phyloP scores from a whole-genome alignment of 2,113 vertebrate species.

The Scomber colias region DNA sequence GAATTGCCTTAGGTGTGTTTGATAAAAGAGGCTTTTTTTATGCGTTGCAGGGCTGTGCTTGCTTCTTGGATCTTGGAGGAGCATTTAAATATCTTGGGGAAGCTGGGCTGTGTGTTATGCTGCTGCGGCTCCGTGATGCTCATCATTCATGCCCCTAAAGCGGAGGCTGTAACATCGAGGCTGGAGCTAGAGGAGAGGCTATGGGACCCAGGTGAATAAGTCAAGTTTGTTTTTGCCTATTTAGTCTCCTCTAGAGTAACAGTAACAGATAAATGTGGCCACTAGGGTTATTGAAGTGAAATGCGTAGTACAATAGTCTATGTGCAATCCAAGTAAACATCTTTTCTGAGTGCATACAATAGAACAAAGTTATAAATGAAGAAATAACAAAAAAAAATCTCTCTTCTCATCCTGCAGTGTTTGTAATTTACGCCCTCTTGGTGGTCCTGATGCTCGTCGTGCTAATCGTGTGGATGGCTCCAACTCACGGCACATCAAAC shows the following conservation, averaged over 20 bases:
- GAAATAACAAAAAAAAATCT: background rate
- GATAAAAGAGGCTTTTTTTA: background rate
- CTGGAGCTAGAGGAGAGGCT: slow-evolving; percentile 93
- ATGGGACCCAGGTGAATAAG: slow-evolving; percentile 89
- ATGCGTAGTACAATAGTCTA: background rate
- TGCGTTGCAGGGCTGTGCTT: slow-evolving; percentile 89
- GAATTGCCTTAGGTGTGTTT: background rate
- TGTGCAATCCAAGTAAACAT: background rate
- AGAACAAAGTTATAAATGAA: background rate
- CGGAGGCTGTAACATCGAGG: slow-evolving; percentile 89
- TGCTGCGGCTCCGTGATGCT: slow-evolving; percentile 94
- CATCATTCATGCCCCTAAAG: slow-evolving; percentile 94
- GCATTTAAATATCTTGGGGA: slow-evolving; percentile 93
- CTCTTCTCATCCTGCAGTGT: slow-evolving; percentile 86
- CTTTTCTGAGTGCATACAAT: background rate
- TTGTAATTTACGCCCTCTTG: slow-evolving; percentile 88
- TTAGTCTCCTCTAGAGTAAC: background rate
- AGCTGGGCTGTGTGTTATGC: slow-evolving; percentile 93
- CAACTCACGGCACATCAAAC: slow-evolving; percentile 91
- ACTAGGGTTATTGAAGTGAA: background rate
- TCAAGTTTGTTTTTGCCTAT: background rate
- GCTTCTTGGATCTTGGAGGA: slow-evolving; percentile 94
- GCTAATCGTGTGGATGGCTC: slow-evolving; percentile 93
- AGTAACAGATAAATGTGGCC: background rate
- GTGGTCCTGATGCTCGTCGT: slow-evolving; percentile 90